phyloP scores from a whole-genome alignment of 2,113 vertebrate species.

The Albula goreensis region DNA sequence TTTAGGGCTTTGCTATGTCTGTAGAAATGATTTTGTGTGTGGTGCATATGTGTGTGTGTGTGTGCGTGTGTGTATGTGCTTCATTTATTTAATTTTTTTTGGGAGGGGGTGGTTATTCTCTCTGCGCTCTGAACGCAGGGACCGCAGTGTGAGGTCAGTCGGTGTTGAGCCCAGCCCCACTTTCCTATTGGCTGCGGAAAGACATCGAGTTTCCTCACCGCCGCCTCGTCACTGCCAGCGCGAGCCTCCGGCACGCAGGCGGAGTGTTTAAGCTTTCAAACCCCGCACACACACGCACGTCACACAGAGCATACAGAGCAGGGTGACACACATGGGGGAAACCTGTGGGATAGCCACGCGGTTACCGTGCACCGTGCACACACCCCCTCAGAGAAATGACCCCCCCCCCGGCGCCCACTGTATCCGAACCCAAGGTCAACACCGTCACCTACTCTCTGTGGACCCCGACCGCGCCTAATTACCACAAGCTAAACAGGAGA shows the following conservation, averaged over 20 bases:
- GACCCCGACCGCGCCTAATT: neutral
- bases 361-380: neutral
- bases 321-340: neutral
- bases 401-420: neutral
- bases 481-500: neutral
- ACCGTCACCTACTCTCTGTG: slow-evolving; percentile 44
- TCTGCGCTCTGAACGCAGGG: neutral
- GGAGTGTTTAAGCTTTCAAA: slow-evolving; percentile 13
- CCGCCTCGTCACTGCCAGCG: neutral
- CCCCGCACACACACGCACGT: neutral
- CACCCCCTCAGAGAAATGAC: neutral
- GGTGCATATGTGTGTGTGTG: neutral
- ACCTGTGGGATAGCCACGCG: neutral
- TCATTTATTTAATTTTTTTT: neutral
- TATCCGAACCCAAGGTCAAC: slow-evolving; percentile 64
- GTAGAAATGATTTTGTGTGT: neutral
- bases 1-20: too few relatives aligned
- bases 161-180: neutral
- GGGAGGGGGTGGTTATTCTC: neutral
- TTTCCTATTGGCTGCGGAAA: neutral
- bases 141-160: neutral
- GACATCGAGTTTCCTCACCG: neutral
- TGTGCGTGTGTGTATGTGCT: neutral
- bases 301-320: neutral
- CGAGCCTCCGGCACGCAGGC: neutral